These are phyloP conservation scores for Ephestia elutella DNA, from an alignment of 1,140 invertebrate species.

Conservation along the genomic window DNA sequence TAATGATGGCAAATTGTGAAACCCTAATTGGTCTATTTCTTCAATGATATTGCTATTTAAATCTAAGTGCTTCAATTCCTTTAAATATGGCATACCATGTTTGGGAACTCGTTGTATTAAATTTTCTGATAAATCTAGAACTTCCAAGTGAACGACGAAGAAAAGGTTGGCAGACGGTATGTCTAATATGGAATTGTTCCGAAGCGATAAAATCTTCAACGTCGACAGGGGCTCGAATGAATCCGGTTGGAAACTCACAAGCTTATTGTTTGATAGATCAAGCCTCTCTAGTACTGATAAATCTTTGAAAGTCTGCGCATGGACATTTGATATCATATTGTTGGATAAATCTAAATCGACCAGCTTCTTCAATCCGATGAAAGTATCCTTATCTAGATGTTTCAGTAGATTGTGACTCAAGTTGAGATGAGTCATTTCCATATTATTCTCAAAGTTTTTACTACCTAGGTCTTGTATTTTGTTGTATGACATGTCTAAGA, in stretches of 20 bases:
- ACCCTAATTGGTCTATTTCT: constrained; percentile 79
- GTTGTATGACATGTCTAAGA: constrained; percentile 88
- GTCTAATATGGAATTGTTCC: constrained; percentile 85
- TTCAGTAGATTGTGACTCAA: constrained; percentile 84
- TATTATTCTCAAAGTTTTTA: constrained; percentile 86
- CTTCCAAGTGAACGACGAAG: constrained; percentile 78
- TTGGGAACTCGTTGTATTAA: constrained; percentile 80
- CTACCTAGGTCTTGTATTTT: constrained; percentile 83
- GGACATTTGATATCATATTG: constrained; percentile 84
- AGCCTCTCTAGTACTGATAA: constrained; percentile 82
- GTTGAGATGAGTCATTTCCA: constrained; percentile 81
- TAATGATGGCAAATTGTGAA: constrained; percentile 81
- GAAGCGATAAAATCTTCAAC: constrained; percentile 80
- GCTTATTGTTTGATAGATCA: constrained; percentile 84
- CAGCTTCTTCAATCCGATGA: constrained; percentile 82
- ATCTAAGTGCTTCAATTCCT: constrained; percentile 78
- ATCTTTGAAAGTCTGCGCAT: constrained; percentile 81
- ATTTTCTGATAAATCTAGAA: constrained; percentile 82
- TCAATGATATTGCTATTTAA: constrained; percentile 83
- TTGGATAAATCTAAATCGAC: constrained; percentile 81
- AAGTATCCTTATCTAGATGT: constrained; percentile 81
- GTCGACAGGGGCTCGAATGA: constrained; percentile 82
- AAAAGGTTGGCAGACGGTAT: constrained; percentile 81
- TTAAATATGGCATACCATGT: constrained; percentile 80
- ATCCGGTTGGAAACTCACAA: constrained; percentile 80